Evolutionary conservation across 1,140 invertebrate species (phyloP).

Genomic region (Amyelois transitella): DNA sequence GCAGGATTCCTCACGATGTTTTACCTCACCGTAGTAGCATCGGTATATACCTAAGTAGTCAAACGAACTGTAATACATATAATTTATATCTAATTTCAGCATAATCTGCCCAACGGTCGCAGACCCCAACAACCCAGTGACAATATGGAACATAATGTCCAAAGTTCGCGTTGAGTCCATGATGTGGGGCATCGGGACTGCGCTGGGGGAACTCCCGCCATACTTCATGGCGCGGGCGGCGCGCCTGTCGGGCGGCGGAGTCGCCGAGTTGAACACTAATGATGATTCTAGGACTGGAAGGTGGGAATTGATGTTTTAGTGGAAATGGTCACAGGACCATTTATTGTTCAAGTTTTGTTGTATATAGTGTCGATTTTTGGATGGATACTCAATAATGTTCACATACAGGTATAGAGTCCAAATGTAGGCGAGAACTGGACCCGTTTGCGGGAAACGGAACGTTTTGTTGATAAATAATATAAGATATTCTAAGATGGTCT

Average conservation of each 20-base stretch:
- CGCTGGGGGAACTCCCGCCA: conserved; percentile 95
- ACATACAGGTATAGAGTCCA: no score
- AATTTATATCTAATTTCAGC: conserved; percentile 54
- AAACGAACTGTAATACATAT: neutral
- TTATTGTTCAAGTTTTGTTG: neutral
- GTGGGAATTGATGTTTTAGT: no score
- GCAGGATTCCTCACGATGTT: no score
- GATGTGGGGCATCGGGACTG: conserved; percentile 98
- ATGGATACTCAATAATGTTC: neutral
- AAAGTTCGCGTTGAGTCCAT: conserved; percentile 97
- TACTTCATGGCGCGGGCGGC: conserved; percentile 99
- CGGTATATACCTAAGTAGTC: no score
- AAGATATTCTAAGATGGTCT: no score
- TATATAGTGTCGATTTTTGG: neutral
- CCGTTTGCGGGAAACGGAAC: no score
- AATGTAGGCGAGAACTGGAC: no score
- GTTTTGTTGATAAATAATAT: no score
- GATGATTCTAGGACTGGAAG: conserved; percentile 51
- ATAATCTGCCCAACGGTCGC: conserved; percentile 85
- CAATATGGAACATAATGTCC: conserved; percentile 92
- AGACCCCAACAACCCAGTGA: conserved; percentile 76
- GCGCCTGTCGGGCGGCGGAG: conserved; percentile 41
- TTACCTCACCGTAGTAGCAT: no score
- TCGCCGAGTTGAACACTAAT: conserved; percentile 35
- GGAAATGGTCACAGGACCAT: no score